phyloP scores from a whole-genome alignment of 1,140 invertebrate genomes.

The Drosophila ohnishii region DNA sequence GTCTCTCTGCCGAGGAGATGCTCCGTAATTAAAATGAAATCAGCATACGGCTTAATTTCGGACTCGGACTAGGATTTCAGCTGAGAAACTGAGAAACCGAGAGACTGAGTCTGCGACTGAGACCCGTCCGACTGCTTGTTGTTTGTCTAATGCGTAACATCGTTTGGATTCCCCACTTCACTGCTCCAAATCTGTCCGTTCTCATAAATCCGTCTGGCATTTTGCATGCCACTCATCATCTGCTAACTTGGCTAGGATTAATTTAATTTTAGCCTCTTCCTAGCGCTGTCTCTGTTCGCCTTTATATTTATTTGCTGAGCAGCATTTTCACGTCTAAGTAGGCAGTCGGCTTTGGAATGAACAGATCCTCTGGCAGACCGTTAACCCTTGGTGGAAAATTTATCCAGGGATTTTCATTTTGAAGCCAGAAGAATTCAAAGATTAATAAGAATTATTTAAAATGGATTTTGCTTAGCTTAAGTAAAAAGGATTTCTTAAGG shows the following conservation, averaged over 20 bases:
- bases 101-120: background rate
- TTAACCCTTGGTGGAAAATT: constrained; percentile 28
- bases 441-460: background rate
- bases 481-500: background rate
- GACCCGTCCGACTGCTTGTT: constrained; percentile 68
- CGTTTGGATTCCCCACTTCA: constrained; percentile 52
- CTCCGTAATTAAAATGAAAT: constrained; percentile 80
- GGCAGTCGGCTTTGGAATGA: constrained; percentile 7
- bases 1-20: constrained; percentile 39
- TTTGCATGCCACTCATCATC: constrained; percentile 77
- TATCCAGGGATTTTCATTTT: constrained; percentile 1
- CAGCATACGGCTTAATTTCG: constrained; percentile 77
- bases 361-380: constrained; percentile 26
- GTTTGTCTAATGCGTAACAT: constrained; percentile 81
- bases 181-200: constrained; percentile 79
- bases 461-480: background rate
- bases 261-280: constrained; percentile 58
- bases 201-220: constrained; percentile 77
- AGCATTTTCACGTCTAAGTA: constrained; percentile 37
- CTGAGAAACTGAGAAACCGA: background rate
- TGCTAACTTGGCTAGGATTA: constrained; percentile 68
- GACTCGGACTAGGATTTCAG: constrained; percentile 14
- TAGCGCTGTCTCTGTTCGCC: constrained; percentile 7
- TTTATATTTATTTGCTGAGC: constrained; percentile 37
- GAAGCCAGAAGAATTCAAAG: too few relatives aligned